These are phyloP conservation scores for Hypsopygia costalis DNA, from an alignment of 2,888 invertebrate species.

Conservation along the genomic window DNA sequence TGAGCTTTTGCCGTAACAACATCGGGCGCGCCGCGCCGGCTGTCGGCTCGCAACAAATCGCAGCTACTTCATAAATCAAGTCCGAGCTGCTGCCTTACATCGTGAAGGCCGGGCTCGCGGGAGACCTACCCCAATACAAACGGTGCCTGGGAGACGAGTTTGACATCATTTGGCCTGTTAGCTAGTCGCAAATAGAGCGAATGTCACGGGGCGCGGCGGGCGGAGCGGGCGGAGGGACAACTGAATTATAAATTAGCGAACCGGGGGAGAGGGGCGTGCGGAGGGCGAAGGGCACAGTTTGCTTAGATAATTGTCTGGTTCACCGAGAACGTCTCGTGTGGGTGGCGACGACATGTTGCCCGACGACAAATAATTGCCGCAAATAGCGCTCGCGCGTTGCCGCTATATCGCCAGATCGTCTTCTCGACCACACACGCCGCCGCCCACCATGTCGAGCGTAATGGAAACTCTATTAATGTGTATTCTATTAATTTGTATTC, in stretches of 20 bases:
- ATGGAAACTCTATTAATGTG: too few relatives aligned
- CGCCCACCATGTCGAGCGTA: too few relatives aligned
- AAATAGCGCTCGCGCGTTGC: background rate
- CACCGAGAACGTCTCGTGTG: background rate
- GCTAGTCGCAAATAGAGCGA: background rate
- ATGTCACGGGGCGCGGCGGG: background rate
- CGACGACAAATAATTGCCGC: background rate
- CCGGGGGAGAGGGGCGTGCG: background rate
- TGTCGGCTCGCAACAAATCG: background rate
- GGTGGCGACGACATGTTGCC: background rate
- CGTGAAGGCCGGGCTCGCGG: too few relatives aligned
- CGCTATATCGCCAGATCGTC: too few relatives aligned
- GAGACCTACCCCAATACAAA: background rate
- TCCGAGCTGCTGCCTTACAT: background rate
- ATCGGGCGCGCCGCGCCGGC: background rate
- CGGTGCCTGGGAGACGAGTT: background rate
- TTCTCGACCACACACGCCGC: too few relatives aligned
- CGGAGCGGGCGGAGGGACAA: background rate
- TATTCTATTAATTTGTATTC: too few relatives aligned
- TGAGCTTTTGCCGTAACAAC: background rate
- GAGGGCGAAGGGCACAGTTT: background rate
- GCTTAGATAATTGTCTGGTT: conserved; percentile 4
- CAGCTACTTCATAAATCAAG: background rate
- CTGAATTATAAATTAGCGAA: conserved; percentile 7
- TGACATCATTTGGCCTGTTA: conserved; percentile 1